A percentile compares a stretch with the other conserved stretches of the same genome.
These are phyloP conservation scores for Ptilonorhynchus violaceus DNA, from an alignment of 2,113 vertebrate genomes.

Conservation along the genomic window DNA sequence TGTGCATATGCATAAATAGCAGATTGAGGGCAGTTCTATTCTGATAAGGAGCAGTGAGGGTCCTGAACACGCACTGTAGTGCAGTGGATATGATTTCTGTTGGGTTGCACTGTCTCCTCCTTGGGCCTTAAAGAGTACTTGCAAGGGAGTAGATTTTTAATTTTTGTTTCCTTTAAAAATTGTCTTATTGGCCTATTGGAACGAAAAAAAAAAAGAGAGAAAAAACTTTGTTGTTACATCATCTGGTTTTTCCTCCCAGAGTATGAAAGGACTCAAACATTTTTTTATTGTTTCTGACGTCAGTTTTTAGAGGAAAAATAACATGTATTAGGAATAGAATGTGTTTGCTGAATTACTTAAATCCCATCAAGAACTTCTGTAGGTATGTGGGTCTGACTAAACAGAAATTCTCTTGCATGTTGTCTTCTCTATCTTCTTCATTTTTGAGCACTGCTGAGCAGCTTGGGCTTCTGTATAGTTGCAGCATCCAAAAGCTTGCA, in stretches of 20 bases:
- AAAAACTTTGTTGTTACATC: background rate
- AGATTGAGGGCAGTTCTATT: background rate
- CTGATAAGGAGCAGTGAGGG: background rate
- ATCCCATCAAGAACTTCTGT: background rate
- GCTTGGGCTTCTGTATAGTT: constrained; percentile 62
- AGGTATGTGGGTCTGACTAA: background rate
- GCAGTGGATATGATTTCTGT: background rate
- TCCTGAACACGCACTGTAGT: background rate
- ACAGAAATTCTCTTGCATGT: constrained; percentile 65
- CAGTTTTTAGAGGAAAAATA: background rate
- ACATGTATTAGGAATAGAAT: background rate
- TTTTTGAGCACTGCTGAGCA: constrained; percentile 41
- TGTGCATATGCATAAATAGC: background rate
- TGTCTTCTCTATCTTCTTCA: constrained; percentile 57
- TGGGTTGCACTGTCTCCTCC: background rate
- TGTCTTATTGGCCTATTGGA: background rate
- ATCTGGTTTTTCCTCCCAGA: background rate
- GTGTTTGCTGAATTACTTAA: background rate
- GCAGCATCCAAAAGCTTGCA: constrained; percentile 49
- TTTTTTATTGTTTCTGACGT: background rate
- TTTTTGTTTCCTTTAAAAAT: background rate
- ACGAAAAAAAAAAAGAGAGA: background rate
- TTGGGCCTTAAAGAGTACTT: background rate
- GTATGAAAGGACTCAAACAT: background rate
- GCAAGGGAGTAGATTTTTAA: background rate